Conservation (phyloP, 2,888 invertebrate species). For the Ophion obscuratus region DNA sequence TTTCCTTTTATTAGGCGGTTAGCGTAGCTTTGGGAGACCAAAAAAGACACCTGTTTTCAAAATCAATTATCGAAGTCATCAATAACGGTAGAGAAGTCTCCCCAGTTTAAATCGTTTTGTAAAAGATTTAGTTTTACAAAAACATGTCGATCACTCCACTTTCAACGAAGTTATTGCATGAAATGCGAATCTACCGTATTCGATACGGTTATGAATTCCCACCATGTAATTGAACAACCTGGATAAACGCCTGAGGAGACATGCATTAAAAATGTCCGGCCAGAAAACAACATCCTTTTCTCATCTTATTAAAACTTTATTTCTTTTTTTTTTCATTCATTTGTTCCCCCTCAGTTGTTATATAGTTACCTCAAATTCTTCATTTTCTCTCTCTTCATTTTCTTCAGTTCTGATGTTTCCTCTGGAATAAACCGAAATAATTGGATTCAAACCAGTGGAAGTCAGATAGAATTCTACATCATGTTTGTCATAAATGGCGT, state of each 20-base stretch:
- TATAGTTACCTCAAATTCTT: not conserved
- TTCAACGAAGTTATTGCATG: no score
- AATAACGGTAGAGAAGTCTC: not conserved
- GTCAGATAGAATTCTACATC: no score
- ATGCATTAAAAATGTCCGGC: no score
- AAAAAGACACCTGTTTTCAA: not conserved
- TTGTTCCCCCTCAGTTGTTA: not conserved
- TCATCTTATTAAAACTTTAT: not conserved
- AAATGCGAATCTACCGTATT: no score
- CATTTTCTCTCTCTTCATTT: not conserved
- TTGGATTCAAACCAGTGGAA: no score
- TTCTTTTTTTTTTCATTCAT: not conserved
- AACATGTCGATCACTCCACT: no score
- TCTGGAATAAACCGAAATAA: slow-evolving; percentile 1
- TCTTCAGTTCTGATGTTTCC: not conserved
- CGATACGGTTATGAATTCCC: no score
- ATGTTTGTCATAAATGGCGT: no score
- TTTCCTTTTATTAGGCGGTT: no score
- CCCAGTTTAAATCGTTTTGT: no score
- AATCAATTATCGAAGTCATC: not conserved
- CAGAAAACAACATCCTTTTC: not conserved
- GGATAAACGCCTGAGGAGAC: not conserved
- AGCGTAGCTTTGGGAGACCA: no score
- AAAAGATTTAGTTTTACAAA: no score
- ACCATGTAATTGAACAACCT: not conserved